Evolutionary conservation across 2,888 invertebrate genomes (phyloP).

Genomic region (Rosalia funebris): DNA sequence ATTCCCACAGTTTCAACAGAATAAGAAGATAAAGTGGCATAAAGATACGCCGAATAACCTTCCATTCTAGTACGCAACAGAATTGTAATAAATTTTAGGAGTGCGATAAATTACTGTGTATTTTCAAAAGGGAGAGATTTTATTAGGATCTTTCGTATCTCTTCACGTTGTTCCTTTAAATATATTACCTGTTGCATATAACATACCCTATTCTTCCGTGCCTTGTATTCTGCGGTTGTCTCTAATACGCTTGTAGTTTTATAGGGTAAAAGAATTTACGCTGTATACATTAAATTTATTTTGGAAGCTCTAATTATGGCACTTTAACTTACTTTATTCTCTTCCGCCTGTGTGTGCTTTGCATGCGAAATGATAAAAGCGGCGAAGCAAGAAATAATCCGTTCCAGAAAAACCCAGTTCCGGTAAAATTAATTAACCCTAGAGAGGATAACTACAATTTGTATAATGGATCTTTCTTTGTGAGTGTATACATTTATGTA

Average conservation of each 20-base stretch:
- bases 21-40: neutral
- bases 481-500: too few relatives aligned
- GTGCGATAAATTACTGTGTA: neutral
- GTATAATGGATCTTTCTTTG: too few relatives aligned
- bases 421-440: neutral
- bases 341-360: neutral
- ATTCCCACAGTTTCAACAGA: neutral
- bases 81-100: neutral
- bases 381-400: neutral
- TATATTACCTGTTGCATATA: constrained; percentile 16
- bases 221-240: neutral
- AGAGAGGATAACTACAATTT: neutral
- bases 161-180: constrained; percentile 1
- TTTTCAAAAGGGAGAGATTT: neutral
- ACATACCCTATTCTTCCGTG: neutral
- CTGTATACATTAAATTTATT: neutral
- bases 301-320: neutral
- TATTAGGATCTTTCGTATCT: constrained; percentile 16
- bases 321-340: neutral
- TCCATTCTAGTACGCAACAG: neutral
- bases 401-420: neutral
- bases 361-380: neutral
- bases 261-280: neutral
- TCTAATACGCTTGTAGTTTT: neutral
- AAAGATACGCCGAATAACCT: neutral